Conservation (phyloP, 2,113 vertebrate genomes). For the Gasterosteus aculeatus region DNA sequence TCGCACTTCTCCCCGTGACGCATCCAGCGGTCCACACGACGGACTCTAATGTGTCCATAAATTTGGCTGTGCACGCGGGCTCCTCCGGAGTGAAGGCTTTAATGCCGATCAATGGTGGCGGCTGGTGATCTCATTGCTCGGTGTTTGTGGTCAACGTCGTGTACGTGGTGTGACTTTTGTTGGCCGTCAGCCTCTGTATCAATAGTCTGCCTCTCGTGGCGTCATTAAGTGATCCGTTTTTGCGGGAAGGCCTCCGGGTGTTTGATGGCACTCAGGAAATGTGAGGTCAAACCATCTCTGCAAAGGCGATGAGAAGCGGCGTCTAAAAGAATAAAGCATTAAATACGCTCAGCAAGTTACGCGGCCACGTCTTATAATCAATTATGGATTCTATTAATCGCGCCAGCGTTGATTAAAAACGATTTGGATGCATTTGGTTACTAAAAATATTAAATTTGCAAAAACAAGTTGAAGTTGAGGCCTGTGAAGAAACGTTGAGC, state of each 20-base stretch:
- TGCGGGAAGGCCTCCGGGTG: neutral
- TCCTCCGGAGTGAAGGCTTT: conserved; percentile 69
- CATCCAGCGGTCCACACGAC: conserved; percentile 60
- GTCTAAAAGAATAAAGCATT: neutral
- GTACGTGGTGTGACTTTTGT: conserved; percentile 39
- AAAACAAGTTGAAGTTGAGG: conserved; percentile 50
- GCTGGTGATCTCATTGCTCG: conserved; percentile 71
- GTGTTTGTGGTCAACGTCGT: conserved; percentile 41
- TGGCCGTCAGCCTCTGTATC: conserved; percentile 5
- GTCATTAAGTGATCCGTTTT: neutral
- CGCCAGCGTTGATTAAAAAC: conserved; percentile 44
- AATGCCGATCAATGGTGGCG: conserved; percentile 74
- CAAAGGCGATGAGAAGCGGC: conserved; percentile 1
- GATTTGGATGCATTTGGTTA: conserved; percentile 42
- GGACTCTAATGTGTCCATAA: conserved; percentile 76
- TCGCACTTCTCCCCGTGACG: conserved; percentile 72
- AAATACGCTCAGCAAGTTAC: conserved; percentile 36
- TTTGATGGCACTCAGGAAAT: neutral
- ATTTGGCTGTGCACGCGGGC: conserved; percentile 54
- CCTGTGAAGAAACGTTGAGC: conserved; percentile 31
- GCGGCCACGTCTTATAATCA: conserved; percentile 34
- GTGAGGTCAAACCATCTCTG: conserved; percentile 7
- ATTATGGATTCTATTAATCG: conserved; percentile 29
- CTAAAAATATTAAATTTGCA: conserved; percentile 53
- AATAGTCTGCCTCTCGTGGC: neutral